Evolutionary conservation across 1,140 invertebrate genomes (phyloP), one percentile per base, ranked within the genome.

Genomic region (Microplitis demolitor): DNA sequence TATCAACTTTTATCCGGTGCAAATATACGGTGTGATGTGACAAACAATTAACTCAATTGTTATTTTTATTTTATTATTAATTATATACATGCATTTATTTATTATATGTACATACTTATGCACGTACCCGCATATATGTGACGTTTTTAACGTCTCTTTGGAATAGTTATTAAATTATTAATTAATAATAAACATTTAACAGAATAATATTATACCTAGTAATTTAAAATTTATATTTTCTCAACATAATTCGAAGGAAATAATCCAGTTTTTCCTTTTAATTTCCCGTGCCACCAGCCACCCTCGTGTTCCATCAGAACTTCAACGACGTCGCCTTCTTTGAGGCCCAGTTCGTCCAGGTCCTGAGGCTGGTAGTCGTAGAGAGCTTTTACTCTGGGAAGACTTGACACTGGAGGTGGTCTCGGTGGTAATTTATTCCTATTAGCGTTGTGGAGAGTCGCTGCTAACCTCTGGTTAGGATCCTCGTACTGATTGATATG

Each of bases 191-290:
- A 35, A 24, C 8, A 61, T 31, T 61, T 34, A 13, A 37, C 61
- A 8, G 2, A 35, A 35, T 13, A 39, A 66, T 9, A 63, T 13
- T 39, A 39, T 33, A 45, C 61, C 54, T 71, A 9, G 60, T 61
- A 31, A 63, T 33, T 9, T 34, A n/a, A 56, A 14, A 4, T 76
- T 78, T 61, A 79, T 14, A 88, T 72, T 78, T 84, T 88, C 73
- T 91, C 87, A 45, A 93, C 89, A 78, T 93, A 93, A 82, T 93
- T 93, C 4, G 89, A 89, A 5, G 92, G 92, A 71, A 93, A 92
- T 2, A 93, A 85, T 31, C 92, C 92, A 62, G 88, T 87, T 79
- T 89, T 90, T 2, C 88, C 89, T 71, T 85, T 84, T 5, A 91
- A 74, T 76, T 85, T 87, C 56, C 92, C 92, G 62, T 86, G 87